Conservation (phyloP, 2,888 invertebrate genomes). For the Pogonocherus hispidulus region DNA sequence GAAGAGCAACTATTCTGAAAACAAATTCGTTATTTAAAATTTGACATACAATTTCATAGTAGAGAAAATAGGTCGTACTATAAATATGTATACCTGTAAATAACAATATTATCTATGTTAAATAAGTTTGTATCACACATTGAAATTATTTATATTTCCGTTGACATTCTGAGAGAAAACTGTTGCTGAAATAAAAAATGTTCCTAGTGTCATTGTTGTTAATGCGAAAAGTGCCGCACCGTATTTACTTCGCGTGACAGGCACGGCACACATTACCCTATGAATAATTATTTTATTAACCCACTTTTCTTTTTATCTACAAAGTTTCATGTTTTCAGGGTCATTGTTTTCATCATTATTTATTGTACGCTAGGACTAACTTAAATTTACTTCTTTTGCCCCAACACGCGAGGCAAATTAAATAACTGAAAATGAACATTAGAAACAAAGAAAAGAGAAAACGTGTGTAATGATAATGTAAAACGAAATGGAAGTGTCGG, state of each 20-base stretch:
- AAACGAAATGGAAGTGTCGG: no score
- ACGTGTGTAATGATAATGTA: no score
- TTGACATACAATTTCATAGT: no score
- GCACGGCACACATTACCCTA: background rate
- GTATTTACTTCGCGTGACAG: background rate
- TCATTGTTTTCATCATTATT: background rate
- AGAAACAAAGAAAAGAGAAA: background rate
- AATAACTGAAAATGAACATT: background rate
- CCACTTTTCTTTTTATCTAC: background rate
- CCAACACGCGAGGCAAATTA: background rate
- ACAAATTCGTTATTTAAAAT: no score
- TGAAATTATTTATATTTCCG: no score
- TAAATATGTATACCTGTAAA: no score
- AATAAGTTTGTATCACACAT: no score
- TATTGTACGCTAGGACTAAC: background rate
- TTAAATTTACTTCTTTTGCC: background rate
- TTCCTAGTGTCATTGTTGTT: background rate
- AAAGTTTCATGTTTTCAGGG: conserved; percentile 1
- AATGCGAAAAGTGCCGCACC: background rate
- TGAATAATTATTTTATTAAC: conserved; percentile 4
- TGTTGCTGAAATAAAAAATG: background rate
- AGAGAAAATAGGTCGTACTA: no score
- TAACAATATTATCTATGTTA: no score
- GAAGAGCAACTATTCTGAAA: no score
- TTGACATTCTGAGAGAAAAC: no score